These are phyloP conservation scores for Cottus gobio DNA, from an alignment of 2,113 vertebrate species.

Conservation along the genomic window DNA sequence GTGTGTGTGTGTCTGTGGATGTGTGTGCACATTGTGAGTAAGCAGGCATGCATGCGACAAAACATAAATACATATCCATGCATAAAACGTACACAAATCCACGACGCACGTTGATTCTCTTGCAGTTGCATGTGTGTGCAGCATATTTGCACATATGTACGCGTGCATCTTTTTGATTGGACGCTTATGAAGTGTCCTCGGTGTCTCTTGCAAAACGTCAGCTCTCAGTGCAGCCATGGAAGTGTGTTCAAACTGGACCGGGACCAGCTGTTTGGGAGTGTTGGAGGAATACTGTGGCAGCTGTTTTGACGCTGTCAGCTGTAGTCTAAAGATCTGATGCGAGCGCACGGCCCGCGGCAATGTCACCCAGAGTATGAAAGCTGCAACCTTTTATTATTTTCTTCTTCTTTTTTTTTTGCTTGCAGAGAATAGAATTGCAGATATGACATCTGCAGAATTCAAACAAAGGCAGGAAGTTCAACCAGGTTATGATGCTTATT, in stretches of 20 bases:
- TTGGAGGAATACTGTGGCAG: constrained; percentile 45
- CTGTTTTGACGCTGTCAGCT: constrained; percentile 32
- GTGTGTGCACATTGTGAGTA: not conserved
- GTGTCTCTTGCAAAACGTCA: not conserved
- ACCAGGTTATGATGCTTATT: too few species aligned
- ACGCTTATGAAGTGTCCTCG: not conserved
- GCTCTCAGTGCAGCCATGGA: not conserved
- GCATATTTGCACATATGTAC: not conserved
- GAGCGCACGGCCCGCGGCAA: constrained; percentile 19
- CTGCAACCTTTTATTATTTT: not conserved
- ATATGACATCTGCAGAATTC: not conserved
- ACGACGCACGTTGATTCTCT: not conserved
- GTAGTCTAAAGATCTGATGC: constrained; percentile 36
- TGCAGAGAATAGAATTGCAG: constrained; percentile 2
- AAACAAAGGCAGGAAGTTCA: not conserved
- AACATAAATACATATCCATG: not conserved
- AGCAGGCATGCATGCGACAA: not conserved
- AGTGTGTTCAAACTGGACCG: constrained; percentile 2
- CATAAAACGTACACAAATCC: not conserved
- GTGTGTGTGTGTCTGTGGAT: not conserved
- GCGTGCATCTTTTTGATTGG: not conserved
- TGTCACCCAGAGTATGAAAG: constrained; percentile 9
- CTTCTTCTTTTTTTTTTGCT: not conserved
- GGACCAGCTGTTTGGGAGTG: constrained; percentile 2
- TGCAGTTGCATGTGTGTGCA: not conserved